Base-by-base conservation (phyloP, 2,888 invertebrate species). In the Oscheius sp. region DNA sequence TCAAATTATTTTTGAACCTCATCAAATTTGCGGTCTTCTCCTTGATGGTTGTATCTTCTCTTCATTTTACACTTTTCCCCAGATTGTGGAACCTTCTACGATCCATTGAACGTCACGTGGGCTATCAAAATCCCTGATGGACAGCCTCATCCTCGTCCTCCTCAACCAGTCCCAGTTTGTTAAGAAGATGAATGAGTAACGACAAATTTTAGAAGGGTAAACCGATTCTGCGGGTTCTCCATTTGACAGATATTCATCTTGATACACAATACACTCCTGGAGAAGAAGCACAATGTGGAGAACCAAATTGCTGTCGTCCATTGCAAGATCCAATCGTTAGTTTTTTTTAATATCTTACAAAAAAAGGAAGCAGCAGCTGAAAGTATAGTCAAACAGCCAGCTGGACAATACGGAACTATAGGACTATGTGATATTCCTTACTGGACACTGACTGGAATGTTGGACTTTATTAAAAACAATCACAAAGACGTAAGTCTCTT, bases 291-390 rank as follows among this genome's bases (percentile, higher is more conserved):
- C 92, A 94, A 74, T 97, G 96, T 87, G 92, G 92, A 71, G 94
- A 96, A 86, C 96, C 96, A 0, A 89, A 96, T 1, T 97, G 96
- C 86, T 97, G 97, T 86, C 84, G 88, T 24, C 72, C 74, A 12
- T 69, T 68, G 24, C 68, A 72, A 36, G 54, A 62, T 28, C 61
- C 67, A 32, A 26, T 44, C 5, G 66, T 66, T 28, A 57, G 56
- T 32, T 28, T 9, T 44, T 8, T 3, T 41, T 36, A 12, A 2
- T 57, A 4, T 22, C 8, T 57, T n/a, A 36, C 17, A 20, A 24
- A 26, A 17, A 41, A 9, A 61, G 61, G 61, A 45, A 17, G 17
- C 28, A 24, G 61, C 36, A 2, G 44, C 30, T 14, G 22, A 20
- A 5, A 30, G 49, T 12, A 36, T 28, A 2, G 70, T 80, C 4